Base-by-base conservation (phyloP, 2,113 vertebrate genomes). In the Thryonomys swinderianus region DNA sequence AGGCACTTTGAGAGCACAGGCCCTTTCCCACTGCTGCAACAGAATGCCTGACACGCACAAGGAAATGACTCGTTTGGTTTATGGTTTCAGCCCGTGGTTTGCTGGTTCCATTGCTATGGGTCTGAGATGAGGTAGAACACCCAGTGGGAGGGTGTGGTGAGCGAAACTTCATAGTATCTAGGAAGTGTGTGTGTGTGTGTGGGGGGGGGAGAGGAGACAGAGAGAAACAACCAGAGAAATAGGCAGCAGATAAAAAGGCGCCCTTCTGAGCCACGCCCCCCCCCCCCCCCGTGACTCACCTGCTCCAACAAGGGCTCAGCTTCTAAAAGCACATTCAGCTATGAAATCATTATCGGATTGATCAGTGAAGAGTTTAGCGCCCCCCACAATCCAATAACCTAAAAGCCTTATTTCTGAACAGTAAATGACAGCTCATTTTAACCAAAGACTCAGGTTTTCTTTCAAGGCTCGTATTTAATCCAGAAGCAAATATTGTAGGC, bases 381-480 rank as follows among this genome's bases (percentile, higher is more conserved):
- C 13, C 13, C 66, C 6, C 48, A 16, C 14, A 67, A 67, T n/a
- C 32, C 34, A 67, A n/a, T 67, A n/a, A n/a, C 14, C 34, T 67
- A 18, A 64, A 67, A n/a, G 66, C 66, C 27, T 27, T 67, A 17
- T 67, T 16, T n/a, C 14, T n/a, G 34, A 67, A n/a, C 66, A 67
- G 21, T 76, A 85, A 86, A 82, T 59, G 18, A 89, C 1, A 81
- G 21, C 51, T 71, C 12, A n/a, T 85, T 80, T 89, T n/a, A n/a
- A 73, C 27, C 40, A 76, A 85, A 87, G 88, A 71, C 51, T 85
- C 23, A 61, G 74, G 51, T n/a, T 51, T 92, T 80, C 57, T 92
- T 64, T 88, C 79, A 92, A 85, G 59, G 64, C 71, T 84, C 45
- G 10, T 51, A 51, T 51, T 10, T 51, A 51, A 51, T 51, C 48